These are phyloP conservation scores for Protodeltote pygarga DNA, from an alignment of 2,888 invertebrate species.

Conservation along the genomic window DNA sequence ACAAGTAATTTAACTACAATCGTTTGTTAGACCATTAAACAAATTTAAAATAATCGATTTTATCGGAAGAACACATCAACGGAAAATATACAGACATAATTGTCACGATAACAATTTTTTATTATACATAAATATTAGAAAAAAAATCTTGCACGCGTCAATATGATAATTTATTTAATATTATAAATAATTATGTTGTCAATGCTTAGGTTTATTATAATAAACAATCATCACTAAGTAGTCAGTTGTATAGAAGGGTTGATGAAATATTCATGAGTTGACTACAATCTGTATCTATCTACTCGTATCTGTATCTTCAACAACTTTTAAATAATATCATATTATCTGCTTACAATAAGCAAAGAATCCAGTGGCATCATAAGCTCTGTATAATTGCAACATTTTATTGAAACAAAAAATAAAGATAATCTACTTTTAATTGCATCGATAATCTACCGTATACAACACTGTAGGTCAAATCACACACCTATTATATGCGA, in stretches of 20 bases:
- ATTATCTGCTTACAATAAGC: conserved; percentile 27
- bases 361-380: conserved; percentile 42
- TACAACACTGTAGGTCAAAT: conserved; percentile 1
- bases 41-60: conserved; percentile 35
- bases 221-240: not conserved
- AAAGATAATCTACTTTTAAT: conserved; percentile 10
- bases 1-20: not conserved
- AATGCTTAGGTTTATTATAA: conserved; percentile 7
- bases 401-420: conserved; percentile 19
- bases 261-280: conserved; percentile 35
- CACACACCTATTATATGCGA: not conserved
- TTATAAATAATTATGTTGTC: conserved; percentile 15
- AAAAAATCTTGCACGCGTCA: no score
- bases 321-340: conserved; percentile 32
- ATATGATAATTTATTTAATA: no score
- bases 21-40: conserved; percentile 2
- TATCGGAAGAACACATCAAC: conserved; percentile 18
- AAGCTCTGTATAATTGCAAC: conserved; percentile 17
- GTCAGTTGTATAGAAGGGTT: conserved; percentile 13
- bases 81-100: conserved; percentile 28
- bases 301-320: conserved; percentile 22
- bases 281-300: no score
- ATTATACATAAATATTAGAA: conserved; percentile 21
- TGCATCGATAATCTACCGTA: conserved; percentile 1
- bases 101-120: conserved; percentile 33